Evolutionary conservation across 2,888 invertebrate genomes (phyloP), one percentile per base, ranked within the genome.

Genomic region (Mylabris sibirica): DNA sequence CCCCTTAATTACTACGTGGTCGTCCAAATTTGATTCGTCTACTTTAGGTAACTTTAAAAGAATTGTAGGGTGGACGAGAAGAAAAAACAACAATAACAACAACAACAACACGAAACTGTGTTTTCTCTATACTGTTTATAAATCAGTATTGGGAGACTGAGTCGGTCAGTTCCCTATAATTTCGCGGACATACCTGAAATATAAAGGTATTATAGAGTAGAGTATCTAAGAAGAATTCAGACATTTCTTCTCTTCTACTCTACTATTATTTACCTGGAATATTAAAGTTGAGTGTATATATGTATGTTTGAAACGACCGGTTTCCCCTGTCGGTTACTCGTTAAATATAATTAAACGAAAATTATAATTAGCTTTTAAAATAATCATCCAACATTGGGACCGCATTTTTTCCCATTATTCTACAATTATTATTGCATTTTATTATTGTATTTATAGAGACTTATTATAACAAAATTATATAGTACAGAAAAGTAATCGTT

Each of bases 291-390:
- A 70, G 67, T 67, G 64, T 30, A 8, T 30, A 30, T 65, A 70
- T 70, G 67, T 65, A 70, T 70, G 67, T 64, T 69, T 66, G 20
- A 20, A 49, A 49, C 49, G 69, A 69, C 70, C 67, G 62, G 70
- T 70, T 65, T 73, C 71, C 74, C 69, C 74, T 71, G 71, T 12
- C 12, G 76, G 76, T 75, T 76, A 75, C 75, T 78, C 75, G 76
- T 78, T 78, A 76, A 75, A 76, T 66, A 75, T 76, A 80, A 81
- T 80, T 79, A 81, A 78, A 74, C 72, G 22, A 73, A 75, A 72
- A 73, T 73, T 74, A 76, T 80, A 81, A 80, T 81, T 79, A 78
- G 78, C 78, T 79, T 49, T 53, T 53, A 12, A 49, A 78, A 80
- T 80, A 79, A 81, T 76, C 75, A 76, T 72, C 70, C 44, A 63